Percentiles rank a stretch among this genome's conserved stretches.
These are phyloP conservation scores for Pediacus dermestoides DNA, from an alignment of 2,888 invertebrate species.

Conservation along the genomic window DNA sequence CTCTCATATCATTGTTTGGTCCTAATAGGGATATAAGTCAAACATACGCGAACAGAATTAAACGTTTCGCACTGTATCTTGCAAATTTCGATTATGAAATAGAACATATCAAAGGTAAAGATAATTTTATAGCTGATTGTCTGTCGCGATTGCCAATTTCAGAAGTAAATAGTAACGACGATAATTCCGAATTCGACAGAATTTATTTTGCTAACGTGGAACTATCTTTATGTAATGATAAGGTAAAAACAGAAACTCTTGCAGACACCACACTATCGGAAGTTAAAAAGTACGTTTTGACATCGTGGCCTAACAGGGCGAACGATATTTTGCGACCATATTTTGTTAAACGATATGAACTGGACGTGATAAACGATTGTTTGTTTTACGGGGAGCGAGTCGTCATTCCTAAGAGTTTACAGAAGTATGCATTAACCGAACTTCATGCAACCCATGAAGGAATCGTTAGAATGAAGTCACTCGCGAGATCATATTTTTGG, in stretches of 20 bases:
- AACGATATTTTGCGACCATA: background rate
- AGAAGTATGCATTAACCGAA: background rate
- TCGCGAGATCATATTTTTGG: too few relatives aligned
- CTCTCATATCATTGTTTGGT: slow-evolving; percentile 12
- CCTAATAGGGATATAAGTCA: background rate
- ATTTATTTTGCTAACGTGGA: background rate
- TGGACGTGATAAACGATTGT: background rate
- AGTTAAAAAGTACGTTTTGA: background rate
- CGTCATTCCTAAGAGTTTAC: background rate
- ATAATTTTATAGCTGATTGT: slow-evolving; percentile 1
- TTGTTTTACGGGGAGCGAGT: background rate
- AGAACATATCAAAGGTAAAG: slow-evolving; percentile 1
- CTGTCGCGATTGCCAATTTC: background rate
- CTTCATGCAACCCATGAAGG: slow-evolving; percentile 2
- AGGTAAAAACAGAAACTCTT: background rate
- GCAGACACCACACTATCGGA: background rate
- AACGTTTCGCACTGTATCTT: slow-evolving; percentile 1
- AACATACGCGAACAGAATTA: background rate
- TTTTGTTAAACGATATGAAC: background rate
- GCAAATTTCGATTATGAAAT: slow-evolving; percentile 1
- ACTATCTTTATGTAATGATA: background rate
- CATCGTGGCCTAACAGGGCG: background rate
- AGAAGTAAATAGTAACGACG: background rate
- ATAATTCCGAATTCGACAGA: background rate
- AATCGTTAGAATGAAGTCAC: slow-evolving; percentile 13